Conservation (phyloP, 2,888 invertebrate species). For the Andricus curvator region DNA sequence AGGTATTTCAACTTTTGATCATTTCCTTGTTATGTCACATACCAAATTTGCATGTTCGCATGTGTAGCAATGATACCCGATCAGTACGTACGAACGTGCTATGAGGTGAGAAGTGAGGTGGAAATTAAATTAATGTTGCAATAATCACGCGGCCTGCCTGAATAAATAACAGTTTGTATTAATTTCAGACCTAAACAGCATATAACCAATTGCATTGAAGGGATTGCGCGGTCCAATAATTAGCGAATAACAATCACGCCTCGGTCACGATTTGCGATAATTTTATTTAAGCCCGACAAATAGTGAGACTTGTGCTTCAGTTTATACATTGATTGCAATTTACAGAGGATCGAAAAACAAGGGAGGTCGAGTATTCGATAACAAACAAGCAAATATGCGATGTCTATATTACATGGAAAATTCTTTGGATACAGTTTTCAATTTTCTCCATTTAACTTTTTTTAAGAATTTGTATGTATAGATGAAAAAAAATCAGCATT, state of each 20-base stretch:
- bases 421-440: background rate
- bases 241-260: constrained; percentile 50
- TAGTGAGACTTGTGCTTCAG: constrained; percentile 15
- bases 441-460: too few species aligned
- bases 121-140: constrained; percentile 57
- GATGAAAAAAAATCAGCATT: too few species aligned
- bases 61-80: background rate
- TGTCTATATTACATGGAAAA: background rate
- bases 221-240: constrained; percentile 48
- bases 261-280: constrained; percentile 51
- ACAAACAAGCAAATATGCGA: background rate
- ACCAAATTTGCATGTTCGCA: background rate
- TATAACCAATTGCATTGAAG: constrained; percentile 53
- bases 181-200: constrained; percentile 59
- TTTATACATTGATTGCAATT: background rate
- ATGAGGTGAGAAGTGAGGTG: background rate
- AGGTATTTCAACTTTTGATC: too few species aligned
- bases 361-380: background rate
- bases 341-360: background rate
- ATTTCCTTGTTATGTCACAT: too few species aligned
- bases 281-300: constrained; percentile 54
- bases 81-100: background rate
- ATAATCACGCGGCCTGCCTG: constrained; percentile 55
- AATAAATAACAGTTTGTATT: constrained; percentile 60
- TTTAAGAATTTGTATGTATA: too few species aligned